Percentiles rank a stretch among this genome's conserved stretches.
Conservation (phyloP, 1,140 invertebrate genomes). For the Drosophila bocki region DNA sequence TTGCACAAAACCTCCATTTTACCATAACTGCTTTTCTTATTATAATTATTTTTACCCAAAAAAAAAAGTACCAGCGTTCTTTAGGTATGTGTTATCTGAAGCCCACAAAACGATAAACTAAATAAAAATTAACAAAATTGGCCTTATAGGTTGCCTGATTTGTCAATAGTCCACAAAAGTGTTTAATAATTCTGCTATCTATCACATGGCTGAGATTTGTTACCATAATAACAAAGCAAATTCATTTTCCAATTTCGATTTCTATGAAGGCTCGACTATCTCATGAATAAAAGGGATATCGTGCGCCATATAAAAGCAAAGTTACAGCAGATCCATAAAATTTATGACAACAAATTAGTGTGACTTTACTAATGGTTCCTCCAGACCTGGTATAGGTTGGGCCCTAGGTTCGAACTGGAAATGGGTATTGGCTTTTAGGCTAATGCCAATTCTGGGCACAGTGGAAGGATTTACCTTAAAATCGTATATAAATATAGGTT, state of each 20-base stretch:
- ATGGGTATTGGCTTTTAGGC: slow-evolving; percentile 23
- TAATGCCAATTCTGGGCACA: slow-evolving; percentile 20
- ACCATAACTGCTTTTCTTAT: too few relatives aligned
- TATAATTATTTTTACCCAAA: not conserved
- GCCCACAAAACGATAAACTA: not conserved
- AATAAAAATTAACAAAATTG: not conserved
- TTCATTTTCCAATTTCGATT: not conserved
- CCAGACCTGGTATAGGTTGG: slow-evolving; percentile 11
- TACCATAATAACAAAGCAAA: slow-evolving; percentile 19
- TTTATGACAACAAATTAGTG: slow-evolving; percentile 67
- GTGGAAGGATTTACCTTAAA: slow-evolving; percentile 4
- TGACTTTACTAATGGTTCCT: slow-evolving; percentile 29
- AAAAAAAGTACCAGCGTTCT: not conserved
- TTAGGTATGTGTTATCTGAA: not conserved
- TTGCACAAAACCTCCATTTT: not conserved
- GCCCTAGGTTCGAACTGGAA: slow-evolving; percentile 13
- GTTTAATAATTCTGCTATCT: slow-evolving; percentile 7
- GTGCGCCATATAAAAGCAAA: slow-evolving; percentile 24
- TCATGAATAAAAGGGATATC: slow-evolving; percentile 18
- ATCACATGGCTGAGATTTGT: slow-evolving; percentile 20
- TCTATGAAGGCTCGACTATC: not conserved
- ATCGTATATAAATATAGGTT: not conserved
- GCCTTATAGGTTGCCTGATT: not conserved
- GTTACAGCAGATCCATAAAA: slow-evolving; percentile 64
- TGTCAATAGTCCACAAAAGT: slow-evolving; percentile 5